These are phyloP conservation scores for Lacerta agilis DNA, from an alignment of 2,797 vertebrate species.

Conservation along the genomic window DNA sequence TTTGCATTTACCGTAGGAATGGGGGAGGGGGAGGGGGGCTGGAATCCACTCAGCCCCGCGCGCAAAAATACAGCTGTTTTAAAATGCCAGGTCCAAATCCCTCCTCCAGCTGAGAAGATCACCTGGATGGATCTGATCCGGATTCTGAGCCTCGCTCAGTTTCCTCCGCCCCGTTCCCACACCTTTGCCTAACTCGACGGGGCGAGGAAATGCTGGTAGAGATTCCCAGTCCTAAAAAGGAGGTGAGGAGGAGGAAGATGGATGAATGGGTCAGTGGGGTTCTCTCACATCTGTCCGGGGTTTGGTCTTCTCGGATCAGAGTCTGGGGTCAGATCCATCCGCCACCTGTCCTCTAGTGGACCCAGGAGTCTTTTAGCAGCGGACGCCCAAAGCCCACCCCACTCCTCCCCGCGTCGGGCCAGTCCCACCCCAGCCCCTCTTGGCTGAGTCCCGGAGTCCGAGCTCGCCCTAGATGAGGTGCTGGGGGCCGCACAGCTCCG, in stretches of 20 bases:
- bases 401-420: not conserved
- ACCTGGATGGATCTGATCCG: not conserved
- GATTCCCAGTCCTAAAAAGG: not conserved
- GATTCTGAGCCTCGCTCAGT: not conserved
- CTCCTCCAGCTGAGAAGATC: not conserved
- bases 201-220: not conserved
- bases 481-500: constrained; percentile 63
- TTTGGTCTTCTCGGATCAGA: no score
- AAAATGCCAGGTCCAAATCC: not conserved
- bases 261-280: not conserved
- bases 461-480: constrained; percentile 66
- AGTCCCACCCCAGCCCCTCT: rapidly evolving
- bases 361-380: not conserved
- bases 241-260: not conserved
- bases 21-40: not conserved
- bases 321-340: not conserved
- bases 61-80: not conserved
- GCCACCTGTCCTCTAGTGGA: not conserved
- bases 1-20: not conserved
- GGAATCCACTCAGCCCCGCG: no score
- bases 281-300: not conserved
- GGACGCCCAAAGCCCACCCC: not conserved
- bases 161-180: not conserved
- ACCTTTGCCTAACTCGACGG: not conserved
- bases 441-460: not conserved